Evolutionary conservation across 2,113 vertebrate genomes (phyloP), one percentile per base, ranked within the genome.

Genomic region (Oenanthe oenanthe): DNA sequence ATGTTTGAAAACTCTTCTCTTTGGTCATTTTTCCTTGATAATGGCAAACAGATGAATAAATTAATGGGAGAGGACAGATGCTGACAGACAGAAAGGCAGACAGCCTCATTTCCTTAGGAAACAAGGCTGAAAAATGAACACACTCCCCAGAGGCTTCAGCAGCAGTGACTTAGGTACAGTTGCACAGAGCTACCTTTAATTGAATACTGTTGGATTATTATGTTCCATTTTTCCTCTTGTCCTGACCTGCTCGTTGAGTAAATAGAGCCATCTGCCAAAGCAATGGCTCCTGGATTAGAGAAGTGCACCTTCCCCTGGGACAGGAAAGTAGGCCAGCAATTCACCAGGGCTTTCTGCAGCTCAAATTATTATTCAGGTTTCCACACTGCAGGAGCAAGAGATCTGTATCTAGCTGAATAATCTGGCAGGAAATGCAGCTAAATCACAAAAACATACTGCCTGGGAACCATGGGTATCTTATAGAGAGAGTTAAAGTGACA

Each of bases 241-340:
- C 75, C 88, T 92, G 95, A 96, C 95, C 94, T 92, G 92, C 75
- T 94, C 93, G 21, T 77, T 90, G 94, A 90, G 85, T 74, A 96
- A 94, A 95, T 92, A 96, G 71, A 96, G 92, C 63, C 95, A 92
- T 95, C 90, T 96, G 92, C 95, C 95, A 94, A 92, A 93, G 93
- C 92, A 91, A 91, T 54, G 85, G 85, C 88, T 95, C 85, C 96
- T 62, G 91, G 92, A 92, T 94, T 90, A 91, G 90, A 93, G 92
- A 70, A 84, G 54, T 50, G 53, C 77, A 91, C 72, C 88, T 91
- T 95, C 48, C 94, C 76, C 54, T 43, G 94, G 89, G 96, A 96
- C 66, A 70, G 68, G 50, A 92, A 96, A 94, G 82, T 92, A 93
- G 95, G 95, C 84, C 95, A 95, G 62, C n/a, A 2, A 95, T 43